phyloP scores from a whole-genome alignment of 1,140 invertebrate genomes.

The Lineus longissimus region DNA sequence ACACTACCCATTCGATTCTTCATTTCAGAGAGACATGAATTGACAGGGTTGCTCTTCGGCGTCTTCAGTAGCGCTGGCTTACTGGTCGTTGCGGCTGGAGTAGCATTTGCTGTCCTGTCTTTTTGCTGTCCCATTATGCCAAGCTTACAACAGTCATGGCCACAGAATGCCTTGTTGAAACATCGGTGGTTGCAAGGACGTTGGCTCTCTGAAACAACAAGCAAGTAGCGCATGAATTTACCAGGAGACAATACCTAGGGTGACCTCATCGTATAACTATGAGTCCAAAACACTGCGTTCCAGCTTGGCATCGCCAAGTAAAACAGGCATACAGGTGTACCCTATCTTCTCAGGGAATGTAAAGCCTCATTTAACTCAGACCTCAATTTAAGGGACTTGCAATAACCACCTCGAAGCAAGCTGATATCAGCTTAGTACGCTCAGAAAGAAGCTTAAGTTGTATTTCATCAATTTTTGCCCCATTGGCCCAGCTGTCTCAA shows the following conservation, averaged over 20 bases:
- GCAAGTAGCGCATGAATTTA: not conserved
- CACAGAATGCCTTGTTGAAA: slow-evolving; percentile 33
- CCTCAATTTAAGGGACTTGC: too few species aligned
- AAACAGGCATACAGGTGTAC: not conserved
- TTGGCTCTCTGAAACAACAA: not conserved
- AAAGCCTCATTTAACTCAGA: too few species aligned
- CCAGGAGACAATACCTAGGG: not conserved
- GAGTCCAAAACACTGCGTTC: too few species aligned
- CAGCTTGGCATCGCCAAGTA: not conserved
- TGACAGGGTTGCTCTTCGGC: slow-evolving; percentile 7
- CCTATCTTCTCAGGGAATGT: not conserved
- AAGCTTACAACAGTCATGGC: slow-evolving; percentile 40
- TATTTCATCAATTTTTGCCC: too few species aligned
- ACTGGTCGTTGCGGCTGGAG: not conserved
- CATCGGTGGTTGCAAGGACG: slow-evolving; percentile 35
- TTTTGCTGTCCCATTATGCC: slow-evolving; percentile 10
- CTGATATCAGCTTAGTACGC: too few species aligned
- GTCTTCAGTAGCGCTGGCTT: slow-evolving; percentile 3
- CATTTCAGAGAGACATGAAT: slow-evolving; percentile 20
- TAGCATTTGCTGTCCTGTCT: not conserved
- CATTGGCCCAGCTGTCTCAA: too few species aligned
- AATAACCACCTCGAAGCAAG: too few species aligned
- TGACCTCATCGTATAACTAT: not conserved
- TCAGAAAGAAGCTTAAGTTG: too few species aligned
- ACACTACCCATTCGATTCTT: slow-evolving; percentile 19